Percentiles rank a stretch among this genome's conserved stretches.
These are phyloP conservation scores for Corythornis cristatus DNA, from an alignment of 2,113 vertebrate species.

Conservation along the genomic window DNA sequence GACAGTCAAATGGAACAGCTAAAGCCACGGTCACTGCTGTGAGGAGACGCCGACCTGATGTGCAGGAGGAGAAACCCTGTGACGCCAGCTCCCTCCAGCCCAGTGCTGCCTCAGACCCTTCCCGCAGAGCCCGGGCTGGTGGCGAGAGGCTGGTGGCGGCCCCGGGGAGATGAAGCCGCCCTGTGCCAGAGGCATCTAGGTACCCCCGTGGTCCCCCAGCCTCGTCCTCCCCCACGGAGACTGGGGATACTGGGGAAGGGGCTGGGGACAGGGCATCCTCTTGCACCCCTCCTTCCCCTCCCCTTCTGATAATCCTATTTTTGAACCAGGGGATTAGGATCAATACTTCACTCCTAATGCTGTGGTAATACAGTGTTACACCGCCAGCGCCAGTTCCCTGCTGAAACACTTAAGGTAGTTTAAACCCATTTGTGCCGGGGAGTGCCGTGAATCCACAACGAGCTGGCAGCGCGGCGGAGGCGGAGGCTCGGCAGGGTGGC, in stretches of 20 bases:
- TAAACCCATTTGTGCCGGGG: conserved; percentile 64
- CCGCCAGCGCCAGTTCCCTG: conserved; percentile 62
- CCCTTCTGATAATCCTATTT: conserved; percentile 67
- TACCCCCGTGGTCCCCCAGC: accelerated
- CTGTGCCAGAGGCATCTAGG: accelerated
- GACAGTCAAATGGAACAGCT: not conserved
- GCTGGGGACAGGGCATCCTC: not conserved
- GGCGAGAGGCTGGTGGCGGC: accelerated
- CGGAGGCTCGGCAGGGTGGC: not conserved
- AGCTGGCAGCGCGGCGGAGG: not conserved
- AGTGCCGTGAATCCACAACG: conserved; percentile 61
- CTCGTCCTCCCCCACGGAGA: too few relatives aligned
- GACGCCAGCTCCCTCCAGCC: not conserved
- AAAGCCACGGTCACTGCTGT: not conserved
- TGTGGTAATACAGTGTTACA: conserved; percentile 55
- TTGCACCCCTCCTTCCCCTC: not conserved
- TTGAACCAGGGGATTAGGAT: conserved; percentile 66
- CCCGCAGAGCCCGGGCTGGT: accelerated
- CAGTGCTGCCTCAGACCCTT: not conserved
- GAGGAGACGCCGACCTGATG: not conserved
- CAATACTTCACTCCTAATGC: conserved; percentile 62
- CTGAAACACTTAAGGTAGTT: conserved; percentile 70
- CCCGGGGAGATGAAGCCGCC: accelerated
- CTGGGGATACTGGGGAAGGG: not conserved
- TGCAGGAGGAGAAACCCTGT: not conserved